Percentiles rank a stretch among this genome's conserved stretches.
Evolutionary conservation across 1,140 invertebrate genomes (phyloP).

Genomic region (Meloidogyne floridensis): DNA sequence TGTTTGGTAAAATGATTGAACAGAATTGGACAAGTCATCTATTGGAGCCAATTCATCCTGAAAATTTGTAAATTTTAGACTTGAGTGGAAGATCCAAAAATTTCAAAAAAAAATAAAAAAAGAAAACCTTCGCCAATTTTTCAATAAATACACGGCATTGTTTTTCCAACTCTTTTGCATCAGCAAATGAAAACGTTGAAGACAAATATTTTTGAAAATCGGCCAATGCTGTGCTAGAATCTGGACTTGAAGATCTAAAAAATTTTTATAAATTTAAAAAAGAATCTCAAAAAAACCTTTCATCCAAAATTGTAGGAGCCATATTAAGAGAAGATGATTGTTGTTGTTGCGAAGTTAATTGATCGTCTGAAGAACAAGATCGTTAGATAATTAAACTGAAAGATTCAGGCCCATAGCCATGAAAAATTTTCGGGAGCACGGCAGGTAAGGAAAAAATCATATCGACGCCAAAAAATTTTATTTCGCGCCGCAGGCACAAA

Average conservation of each 20-base stretch:
- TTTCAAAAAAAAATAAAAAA: conserved; percentile 13
- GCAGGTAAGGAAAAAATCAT: not conserved
- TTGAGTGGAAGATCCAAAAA: no score
- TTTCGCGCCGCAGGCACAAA: no score
- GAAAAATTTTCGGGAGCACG: conserved; percentile 10
- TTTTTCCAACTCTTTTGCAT: conserved; percentile 48
- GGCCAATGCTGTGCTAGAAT: conserved; percentile 40
- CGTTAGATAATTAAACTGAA: not conserved
- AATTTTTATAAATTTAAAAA: not conserved
- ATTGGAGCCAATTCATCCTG: conserved; percentile 69
- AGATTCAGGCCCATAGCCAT: not conserved
- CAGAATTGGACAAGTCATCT: conserved; percentile 83
- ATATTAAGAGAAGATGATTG: not conserved
- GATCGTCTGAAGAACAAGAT: conserved; percentile 25
- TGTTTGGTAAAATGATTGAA: conserved; percentile 86
- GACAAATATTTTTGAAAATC: conserved; percentile 36
- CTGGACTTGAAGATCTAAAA: conserved; percentile 48
- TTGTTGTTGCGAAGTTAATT: conserved; percentile 11
- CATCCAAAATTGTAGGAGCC: not conserved
- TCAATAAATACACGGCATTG: conserved; percentile 49
- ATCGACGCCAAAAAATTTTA: no score
- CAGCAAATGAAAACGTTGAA: conserved; percentile 32
- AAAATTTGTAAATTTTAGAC: not conserved
- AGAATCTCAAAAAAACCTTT: not conserved
- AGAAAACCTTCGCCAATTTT: conserved; percentile 40